Evolutionary conservation across 2,113 vertebrate species (phyloP), one percentile per base, ranked within the genome.

Genomic region (Pterocles gutturalis): DNA sequence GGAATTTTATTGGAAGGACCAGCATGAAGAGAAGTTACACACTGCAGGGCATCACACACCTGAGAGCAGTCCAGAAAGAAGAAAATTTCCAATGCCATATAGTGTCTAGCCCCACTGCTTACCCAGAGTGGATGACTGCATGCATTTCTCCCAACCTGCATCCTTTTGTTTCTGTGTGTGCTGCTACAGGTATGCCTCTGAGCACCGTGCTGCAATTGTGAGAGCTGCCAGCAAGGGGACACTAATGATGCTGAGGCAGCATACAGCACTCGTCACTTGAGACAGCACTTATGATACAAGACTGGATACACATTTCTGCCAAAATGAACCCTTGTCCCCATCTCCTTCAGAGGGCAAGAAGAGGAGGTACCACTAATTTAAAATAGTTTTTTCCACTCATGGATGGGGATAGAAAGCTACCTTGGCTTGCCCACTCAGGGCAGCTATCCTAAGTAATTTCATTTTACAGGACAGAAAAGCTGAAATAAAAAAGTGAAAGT

Each of bases 251-350:
- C 87, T 77, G 54, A 77, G 10, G 18, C 70, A 55, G 29, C 45
- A 49, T 0, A n/a, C 0, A 0, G 48, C n/a, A 60, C 25, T 36
- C 2, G 0, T 22, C 64, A 26, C 18, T 17, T 41, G 1, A 61
- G 81, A 53, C 46, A 53, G 54, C 38, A 53, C 34, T 43, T 33
- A 38, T 0, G 9, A 43, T 53, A 29, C 58, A 66, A 60, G 54
- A 53, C 73, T 49, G 60, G 36, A 70, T 76, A 57, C 16, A 24
- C 1, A 3, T 24, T 78, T 87, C 55, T 70, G 13, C 41, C 58
- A 70, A 53, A 91, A 84, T 8, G 17, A 55, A 51, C 10, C 13
- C 12, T 43, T 41, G 29, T 34, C 34, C 80, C 28, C 84, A 57
- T 10, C 38, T 88, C 29, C 45, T 95, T 94, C 54, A 73, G 53